phyloP scores from a whole-genome alignment of 1,140 invertebrate species.

The Bursaphelenchus mucronatus region DNA sequence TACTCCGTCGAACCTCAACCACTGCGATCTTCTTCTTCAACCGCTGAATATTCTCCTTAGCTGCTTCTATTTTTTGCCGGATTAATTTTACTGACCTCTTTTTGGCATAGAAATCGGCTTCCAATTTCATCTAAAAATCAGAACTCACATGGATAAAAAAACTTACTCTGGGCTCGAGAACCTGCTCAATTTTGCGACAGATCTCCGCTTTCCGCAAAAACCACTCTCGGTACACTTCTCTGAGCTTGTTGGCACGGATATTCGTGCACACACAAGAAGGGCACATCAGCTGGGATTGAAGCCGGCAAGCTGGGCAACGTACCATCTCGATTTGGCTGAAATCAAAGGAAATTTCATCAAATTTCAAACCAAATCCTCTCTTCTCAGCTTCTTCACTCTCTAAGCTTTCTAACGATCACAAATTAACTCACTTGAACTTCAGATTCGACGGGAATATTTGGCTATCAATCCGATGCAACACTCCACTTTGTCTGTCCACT shows the following conservation, averaged over 20 bases:
- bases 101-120: slow-evolving; percentile 17
- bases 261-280: background rate
- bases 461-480: slow-evolving; percentile 19
- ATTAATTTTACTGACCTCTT: background rate
- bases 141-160: background rate
- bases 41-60: background rate
- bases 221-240: slow-evolving; percentile 16
- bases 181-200: slow-evolving; percentile 7
- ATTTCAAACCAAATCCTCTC: too few relatives aligned
- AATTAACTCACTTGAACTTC: slow-evolving; percentile 11
- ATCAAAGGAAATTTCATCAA: background rate
- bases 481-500: slow-evolving; percentile 4
- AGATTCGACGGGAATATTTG: slow-evolving; percentile 12
- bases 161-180: slow-evolving; percentile 2
- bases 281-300: slow-evolving; percentile 2
- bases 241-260: background rate
- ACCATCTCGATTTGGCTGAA: background rate
- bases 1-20: background rate
- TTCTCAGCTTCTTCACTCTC: too few relatives aligned
- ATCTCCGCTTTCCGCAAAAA: slow-evolving; percentile 21
- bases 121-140: slow-evolving; percentile 8
- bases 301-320: slow-evolving; percentile 13
- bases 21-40: background rate
- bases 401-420: background rate
- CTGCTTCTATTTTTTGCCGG: background rate